Conservation (phyloP, 2,888 invertebrate genomes). For the Platycnemis pennipes region DNA sequence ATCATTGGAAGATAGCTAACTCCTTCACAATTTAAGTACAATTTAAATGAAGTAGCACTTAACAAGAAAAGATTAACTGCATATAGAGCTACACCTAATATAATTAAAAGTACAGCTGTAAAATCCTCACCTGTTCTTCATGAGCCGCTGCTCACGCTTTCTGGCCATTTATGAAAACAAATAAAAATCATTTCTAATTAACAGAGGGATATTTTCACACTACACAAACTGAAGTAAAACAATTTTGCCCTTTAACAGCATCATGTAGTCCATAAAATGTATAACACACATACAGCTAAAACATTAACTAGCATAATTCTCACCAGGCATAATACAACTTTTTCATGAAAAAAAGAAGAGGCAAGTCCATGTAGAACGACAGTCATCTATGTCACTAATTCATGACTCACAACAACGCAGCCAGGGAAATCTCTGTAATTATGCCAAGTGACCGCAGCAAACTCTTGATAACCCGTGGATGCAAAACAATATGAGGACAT, state of each 20-base stretch:
- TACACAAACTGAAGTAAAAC: constrained; percentile 22
- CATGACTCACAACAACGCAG: not conserved
- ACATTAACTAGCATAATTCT: not conserved
- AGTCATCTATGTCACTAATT: not conserved
- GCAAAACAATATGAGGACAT: not conserved
- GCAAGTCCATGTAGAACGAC: not conserved
- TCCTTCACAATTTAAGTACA: not conserved
- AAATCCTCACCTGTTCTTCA: constrained; percentile 87
- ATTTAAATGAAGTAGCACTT: not conserved
- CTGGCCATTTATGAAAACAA: constrained; percentile 85
- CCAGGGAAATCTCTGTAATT: not conserved
- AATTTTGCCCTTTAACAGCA: not conserved
- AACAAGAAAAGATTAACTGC: constrained; percentile 25
- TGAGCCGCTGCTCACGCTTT: constrained; percentile 94
- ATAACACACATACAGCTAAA: not conserved
- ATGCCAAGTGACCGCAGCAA: constrained; percentile 15
- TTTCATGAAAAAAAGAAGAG: not conserved
- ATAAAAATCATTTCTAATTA: constrained; percentile 51
- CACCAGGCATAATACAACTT: not conserved
- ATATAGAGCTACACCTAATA: constrained; percentile 26
- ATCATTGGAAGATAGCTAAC: not conserved
- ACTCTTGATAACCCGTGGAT: not conserved
- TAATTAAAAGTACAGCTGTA: constrained; percentile 62
- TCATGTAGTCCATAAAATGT: not conserved
- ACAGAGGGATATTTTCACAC: constrained; percentile 27